A percentile compares a stretch with the other conserved stretches of the same genome.
Conservation (phyloP, 2,888 invertebrate genomes). For the Flexamia atlantica region DNA sequence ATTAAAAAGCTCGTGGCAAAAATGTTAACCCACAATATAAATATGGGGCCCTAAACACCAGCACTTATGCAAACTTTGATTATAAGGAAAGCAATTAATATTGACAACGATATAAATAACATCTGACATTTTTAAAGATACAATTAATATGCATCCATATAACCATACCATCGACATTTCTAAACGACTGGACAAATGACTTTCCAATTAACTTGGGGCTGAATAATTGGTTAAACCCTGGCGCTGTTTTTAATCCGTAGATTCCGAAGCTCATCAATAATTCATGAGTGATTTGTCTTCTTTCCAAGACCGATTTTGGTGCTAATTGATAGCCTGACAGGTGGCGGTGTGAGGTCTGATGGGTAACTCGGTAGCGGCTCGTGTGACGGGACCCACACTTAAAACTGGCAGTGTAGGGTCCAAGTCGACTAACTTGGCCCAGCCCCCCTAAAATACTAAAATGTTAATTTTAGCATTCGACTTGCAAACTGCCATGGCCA, state of each 20-base stretch:
- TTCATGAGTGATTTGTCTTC: slow-evolving; percentile 38
- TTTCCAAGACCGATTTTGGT: slow-evolving; percentile 27
- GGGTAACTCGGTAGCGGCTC: background rate
- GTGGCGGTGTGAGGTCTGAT: background rate
- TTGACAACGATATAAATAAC: background rate
- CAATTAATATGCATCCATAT: background rate
- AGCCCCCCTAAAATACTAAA: no score
- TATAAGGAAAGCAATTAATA: background rate
- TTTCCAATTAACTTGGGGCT: slow-evolving; percentile 10
- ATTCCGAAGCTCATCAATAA: slow-evolving; percentile 4
- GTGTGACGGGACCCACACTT: no score
- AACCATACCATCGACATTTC: background rate
- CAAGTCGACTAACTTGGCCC: no score
- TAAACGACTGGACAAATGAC: slow-evolving; percentile 20
- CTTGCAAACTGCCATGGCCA: no score
- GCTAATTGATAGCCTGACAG: slow-evolving; percentile 34
- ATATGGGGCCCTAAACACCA: background rate
- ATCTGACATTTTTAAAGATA: background rate
- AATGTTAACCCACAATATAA: no score
- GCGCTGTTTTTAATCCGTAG: slow-evolving; percentile 1
- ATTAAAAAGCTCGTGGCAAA: no score
- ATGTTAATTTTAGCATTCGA: no score
- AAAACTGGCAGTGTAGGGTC: no score
- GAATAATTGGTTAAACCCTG: slow-evolving; percentile 25
- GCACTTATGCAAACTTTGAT: no score